Evolutionary conservation across 2,888 invertebrate species (phyloP).

Genomic region (Melanophora roralis): DNA sequence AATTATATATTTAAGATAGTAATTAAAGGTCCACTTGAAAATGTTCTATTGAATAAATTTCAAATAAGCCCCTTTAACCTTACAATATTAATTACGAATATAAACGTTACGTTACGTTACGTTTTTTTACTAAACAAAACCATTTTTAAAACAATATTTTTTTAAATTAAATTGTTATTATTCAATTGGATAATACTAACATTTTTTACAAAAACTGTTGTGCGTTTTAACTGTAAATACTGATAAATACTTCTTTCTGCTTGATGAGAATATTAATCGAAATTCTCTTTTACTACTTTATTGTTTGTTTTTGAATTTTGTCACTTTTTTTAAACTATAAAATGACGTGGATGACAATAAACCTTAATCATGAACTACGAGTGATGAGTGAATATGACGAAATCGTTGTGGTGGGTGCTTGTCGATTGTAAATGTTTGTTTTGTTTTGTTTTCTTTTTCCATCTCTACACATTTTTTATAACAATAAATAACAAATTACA

Average conservation of each 20-base stretch:
- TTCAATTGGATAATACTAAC: conserved; percentile 40
- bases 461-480: conserved; percentile 42
- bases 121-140: not conserved
- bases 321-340: conserved; percentile 2
- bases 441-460: conserved; percentile 7
- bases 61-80: too few species aligned
- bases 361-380: not conserved
- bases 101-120: too few species aligned
- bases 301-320: conserved; percentile 5
- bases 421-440: conserved; percentile 55
- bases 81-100: too few species aligned
- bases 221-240: conserved; percentile 48
- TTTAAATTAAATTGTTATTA: conserved; percentile 2
- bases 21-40: too few species aligned
- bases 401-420: conserved; percentile 53
- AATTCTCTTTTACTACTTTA: conserved; percentile 3
- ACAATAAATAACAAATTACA: conserved; percentile 48
- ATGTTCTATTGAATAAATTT: too few species aligned
- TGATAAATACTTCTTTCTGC: conserved; percentile 53
- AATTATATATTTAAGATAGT: too few species aligned
- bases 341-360: conserved; percentile 35
- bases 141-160: conserved; percentile 38
- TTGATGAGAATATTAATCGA: conserved; percentile 38
- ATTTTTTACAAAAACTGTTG: conserved; percentile 48
- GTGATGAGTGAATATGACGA: conserved; percentile 17